Percentiles rank a stretch among this genome's conserved stretches.
Evolutionary conservation across 2,888 invertebrate species (phyloP).

Genomic region (Dimorphilus gyrociliatus): DNA sequence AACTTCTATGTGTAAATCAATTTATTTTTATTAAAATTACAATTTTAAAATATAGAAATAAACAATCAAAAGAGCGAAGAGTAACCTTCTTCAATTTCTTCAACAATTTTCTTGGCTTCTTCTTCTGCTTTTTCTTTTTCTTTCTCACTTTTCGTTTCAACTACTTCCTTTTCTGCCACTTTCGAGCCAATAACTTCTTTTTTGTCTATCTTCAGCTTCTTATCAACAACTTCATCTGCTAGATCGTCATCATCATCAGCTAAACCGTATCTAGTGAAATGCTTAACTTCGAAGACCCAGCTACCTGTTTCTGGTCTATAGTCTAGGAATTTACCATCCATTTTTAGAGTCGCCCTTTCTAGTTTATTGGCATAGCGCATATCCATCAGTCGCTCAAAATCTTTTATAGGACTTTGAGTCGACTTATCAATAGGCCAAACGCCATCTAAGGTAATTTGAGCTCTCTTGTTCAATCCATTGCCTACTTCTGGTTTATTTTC

Average conservation of each 20-base stretch:
- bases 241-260: constrained; percentile 73
- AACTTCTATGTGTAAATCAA: too few relatives aligned
- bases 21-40: too few relatives aligned
- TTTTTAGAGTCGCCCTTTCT: constrained; percentile 63
- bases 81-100: too few relatives aligned
- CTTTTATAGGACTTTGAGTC: constrained; percentile 35
- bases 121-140: too few relatives aligned
- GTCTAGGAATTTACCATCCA: constrained; percentile 78
- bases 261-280: constrained; percentile 86
- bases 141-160: too few relatives aligned
- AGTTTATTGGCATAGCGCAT: constrained; percentile 74
- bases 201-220: constrained; percentile 18
- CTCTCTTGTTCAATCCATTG: constrained; percentile 65
- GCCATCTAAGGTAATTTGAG: constrained; percentile 71
- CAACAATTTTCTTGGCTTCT: too few relatives aligned
- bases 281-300: constrained; percentile 88
- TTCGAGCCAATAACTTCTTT: too few relatives aligned
- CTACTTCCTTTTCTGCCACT: too few relatives aligned
- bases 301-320: constrained; percentile 87
- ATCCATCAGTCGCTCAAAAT: constrained; percentile 52
- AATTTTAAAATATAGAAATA: too few relatives aligned
- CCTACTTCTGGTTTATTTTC: constrained; percentile 77
- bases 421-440: constrained; percentile 85
- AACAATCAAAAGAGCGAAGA: too few relatives aligned
- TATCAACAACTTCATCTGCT: constrained; percentile 12